Percentiles rank a stretch among this genome's conserved stretches.
Evolutionary conservation across 2,113 vertebrate species (phyloP).

Genomic region (Ictidomys tridecemlineatus): DNA sequence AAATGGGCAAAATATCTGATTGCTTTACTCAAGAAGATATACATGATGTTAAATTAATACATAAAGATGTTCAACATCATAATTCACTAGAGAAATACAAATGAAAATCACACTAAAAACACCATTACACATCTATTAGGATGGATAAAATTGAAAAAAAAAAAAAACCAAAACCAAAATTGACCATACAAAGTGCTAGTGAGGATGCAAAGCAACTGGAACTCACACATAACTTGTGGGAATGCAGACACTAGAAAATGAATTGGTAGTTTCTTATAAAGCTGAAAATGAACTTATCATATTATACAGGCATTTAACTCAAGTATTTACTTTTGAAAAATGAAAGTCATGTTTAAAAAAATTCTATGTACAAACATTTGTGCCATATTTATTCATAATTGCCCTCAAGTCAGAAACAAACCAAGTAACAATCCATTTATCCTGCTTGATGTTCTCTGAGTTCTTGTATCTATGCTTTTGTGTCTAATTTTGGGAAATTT

Average conservation of each 20-base stretch:
- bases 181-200: not conserved
- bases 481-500: not conserved
- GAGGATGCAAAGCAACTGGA: not conserved
- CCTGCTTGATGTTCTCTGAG: not conserved
- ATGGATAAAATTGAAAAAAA: conserved; percentile 1
- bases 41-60: not conserved
- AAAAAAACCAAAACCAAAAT: not conserved
- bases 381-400: not conserved
- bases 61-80: not conserved
- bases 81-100: not conserved
- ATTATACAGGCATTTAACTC: not conserved
- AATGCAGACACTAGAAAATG: not conserved
- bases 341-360: not conserved
- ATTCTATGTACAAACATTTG: not conserved
- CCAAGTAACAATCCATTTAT: not conserved
- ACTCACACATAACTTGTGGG: not conserved
- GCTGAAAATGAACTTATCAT: not conserved
- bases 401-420: not conserved
- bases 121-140: not conserved
- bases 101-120: not conserved
- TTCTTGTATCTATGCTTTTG: not conserved
- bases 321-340: not conserved
- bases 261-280: not conserved
- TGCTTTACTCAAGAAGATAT: not conserved
- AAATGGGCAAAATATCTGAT: conserved; percentile 17